phyloP scores from a whole-genome alignment of 2,113 vertebrate species.

The Ailuropoda melanoleuca region DNA sequence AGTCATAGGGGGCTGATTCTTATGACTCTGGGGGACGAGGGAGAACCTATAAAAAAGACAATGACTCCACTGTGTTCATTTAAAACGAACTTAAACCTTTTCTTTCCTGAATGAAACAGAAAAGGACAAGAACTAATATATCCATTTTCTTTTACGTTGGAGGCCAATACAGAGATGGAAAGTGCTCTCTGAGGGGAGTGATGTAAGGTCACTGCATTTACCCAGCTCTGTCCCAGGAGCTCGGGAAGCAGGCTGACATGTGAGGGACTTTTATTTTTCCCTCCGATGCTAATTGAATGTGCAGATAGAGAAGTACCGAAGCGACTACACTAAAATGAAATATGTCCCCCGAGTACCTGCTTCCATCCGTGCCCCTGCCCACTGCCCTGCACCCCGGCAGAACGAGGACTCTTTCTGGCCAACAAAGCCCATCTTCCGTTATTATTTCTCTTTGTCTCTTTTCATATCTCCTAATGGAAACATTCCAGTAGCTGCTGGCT shows the following conservation, averaged over 20 bases:
- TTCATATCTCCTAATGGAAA: constrained; percentile 80
- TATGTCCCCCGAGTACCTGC: constrained; percentile 32
- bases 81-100: neutral
- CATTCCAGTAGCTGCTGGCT: constrained; percentile 81
- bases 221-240: constrained; percentile 54
- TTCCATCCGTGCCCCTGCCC: neutral
- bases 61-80: neutral
- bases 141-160: constrained; percentile 33
- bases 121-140: neutral
- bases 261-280: constrained; percentile 67
- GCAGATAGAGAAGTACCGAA: constrained; percentile 64
- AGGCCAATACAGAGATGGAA: neutral
- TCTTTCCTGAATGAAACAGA: neutral
- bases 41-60: neutral
- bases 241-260: constrained; percentile 32
- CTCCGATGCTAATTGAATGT: constrained; percentile 63
- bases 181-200: neutral
- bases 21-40: neutral
- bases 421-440: constrained; percentile 76
- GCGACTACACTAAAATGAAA: constrained; percentile 68
- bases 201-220: constrained; percentile 56
- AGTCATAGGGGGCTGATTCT: neutral
- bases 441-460: constrained; percentile 82
- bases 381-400: neutral
- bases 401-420: constrained; percentile 65